Evolutionary conservation across 2,888 invertebrate species (phyloP).

Genomic region (Fissipunctia ypsillon): DNA sequence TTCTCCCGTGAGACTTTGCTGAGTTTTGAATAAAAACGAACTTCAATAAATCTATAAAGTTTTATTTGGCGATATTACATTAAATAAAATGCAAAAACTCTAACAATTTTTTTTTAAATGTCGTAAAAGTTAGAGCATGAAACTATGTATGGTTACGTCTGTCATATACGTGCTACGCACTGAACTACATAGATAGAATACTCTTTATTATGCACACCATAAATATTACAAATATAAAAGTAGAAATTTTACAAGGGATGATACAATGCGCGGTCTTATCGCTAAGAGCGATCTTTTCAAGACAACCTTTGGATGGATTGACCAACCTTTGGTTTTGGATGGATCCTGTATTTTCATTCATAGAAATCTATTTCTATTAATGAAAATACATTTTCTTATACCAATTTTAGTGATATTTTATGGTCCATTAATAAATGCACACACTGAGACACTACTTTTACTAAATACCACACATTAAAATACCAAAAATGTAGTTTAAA

Average conservation of each 20-base stretch:
- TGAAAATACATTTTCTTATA: not conserved
- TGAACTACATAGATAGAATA: too few relatives aligned
- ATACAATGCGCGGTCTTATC: too few relatives aligned
- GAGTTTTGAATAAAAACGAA: not conserved
- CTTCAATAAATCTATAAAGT: not conserved
- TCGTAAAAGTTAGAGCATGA: too few relatives aligned
- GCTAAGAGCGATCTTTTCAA: too few relatives aligned
- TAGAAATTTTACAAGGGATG: too few relatives aligned
- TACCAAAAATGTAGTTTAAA: not conserved
- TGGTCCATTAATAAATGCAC: not conserved
- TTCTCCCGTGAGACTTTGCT: not conserved
- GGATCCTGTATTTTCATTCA: too few relatives aligned
- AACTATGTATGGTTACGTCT: not conserved
- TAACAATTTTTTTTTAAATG: too few relatives aligned
- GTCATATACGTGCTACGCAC: not conserved
- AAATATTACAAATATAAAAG: too few relatives aligned
- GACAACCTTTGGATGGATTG: too few relatives aligned
- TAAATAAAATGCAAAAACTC: not conserved
- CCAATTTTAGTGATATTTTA: not conserved
- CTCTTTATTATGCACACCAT: too few relatives aligned
- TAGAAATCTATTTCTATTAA: too few relatives aligned
- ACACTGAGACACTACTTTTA: not conserved
- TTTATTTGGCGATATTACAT: not conserved
- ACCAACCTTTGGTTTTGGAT: too few relatives aligned
- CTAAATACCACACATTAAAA: not conserved